Conservation (phyloP, 1,140 invertebrate species). For the Contarinia nasturtii region DNA sequence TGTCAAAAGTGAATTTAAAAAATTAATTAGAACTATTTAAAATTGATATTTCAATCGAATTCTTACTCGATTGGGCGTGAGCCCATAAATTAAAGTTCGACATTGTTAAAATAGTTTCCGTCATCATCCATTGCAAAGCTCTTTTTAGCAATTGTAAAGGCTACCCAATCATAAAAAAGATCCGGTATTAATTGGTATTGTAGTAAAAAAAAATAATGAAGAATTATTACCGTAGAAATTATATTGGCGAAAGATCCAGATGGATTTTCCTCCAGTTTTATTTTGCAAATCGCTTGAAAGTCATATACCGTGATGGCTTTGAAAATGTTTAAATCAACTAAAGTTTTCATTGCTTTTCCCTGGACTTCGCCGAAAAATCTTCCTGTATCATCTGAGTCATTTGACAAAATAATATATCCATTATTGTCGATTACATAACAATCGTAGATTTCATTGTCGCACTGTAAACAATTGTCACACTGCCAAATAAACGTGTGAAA, state of each 20-base stretch:
- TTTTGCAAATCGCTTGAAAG: conserved; percentile 60
- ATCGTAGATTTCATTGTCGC: conserved; percentile 36
- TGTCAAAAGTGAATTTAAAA: no score
- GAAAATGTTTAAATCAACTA: conserved; percentile 55
- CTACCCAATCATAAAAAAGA: not conserved
- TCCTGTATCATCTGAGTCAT: conserved; percentile 46
- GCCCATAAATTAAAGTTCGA: not conserved
- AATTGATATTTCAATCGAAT: no score
- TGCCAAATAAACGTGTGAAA: conserved; percentile 12
- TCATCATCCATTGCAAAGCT: not conserved
- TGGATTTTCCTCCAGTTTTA: conserved; percentile 1
- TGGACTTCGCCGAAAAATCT: conserved; percentile 72
- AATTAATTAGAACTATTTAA: no score
- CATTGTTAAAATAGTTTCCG: not conserved
- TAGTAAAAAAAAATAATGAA: not conserved
- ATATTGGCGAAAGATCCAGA: not conserved
- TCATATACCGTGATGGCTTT: conserved; percentile 62
- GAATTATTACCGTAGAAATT: not conserved
- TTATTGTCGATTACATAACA: conserved; percentile 80
- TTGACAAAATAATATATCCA: conserved; percentile 68
- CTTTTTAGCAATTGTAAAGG: conserved; percentile 4
- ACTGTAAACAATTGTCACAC: conserved; percentile 30
- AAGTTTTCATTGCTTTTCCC: conserved; percentile 54
- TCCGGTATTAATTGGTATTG: not conserved
- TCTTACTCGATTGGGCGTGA: not conserved